Base-by-base conservation (phyloP, 2,797 vertebrate species). In the Sciaenops ocellatus region DNA sequence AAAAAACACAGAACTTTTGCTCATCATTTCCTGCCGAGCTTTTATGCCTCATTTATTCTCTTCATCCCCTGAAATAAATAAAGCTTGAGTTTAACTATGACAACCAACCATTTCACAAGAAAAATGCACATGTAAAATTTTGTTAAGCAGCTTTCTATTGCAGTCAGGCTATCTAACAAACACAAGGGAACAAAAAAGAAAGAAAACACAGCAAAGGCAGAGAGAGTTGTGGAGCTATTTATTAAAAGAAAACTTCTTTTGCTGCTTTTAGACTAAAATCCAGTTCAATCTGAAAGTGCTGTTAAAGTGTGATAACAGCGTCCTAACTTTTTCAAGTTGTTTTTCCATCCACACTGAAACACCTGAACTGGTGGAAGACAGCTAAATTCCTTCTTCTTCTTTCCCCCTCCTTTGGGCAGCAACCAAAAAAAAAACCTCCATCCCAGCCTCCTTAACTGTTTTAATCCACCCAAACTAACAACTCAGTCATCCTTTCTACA, bases 61-160 rank as follows among this genome's bases (percentile, higher is more conserved):
- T 38, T 38, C 8, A 38, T 38, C 34, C 34, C 34, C 34, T 8
- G 34, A 8, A 38, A 38, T 9, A 38, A 38, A 38, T 38, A 9
- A 38, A 38, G 34, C 9, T 30, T 30, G 30, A 30, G 5, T 30
- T 9, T 38, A 61, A 54, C 76, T 5, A 67, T 79, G 73, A n/a
- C 71, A 72, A 73, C 66, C 2, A 22, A 28, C 13, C 26, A 3
- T 52, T 64, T 72, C 26, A 18, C 18, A 26, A 41, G 24, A 64
- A 59, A 13, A 28, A 46, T 6, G 22, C 46, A 9, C 3, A 10
- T 56, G 60, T 10, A 0, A 10, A 12, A 0, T 38, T 6, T 26
- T 18, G 46, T 42, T 6, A 0, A 41, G 26, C 46, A 34, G 22
- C 11, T 24, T 50, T 48, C n/a, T 9, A 0, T 22, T 9, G 13